A percentile compares a stretch with the other conserved stretches of the same genome.
phyloP scores from a whole-genome alignment of 2,113 vertebrate species.

The Rhinopomastus cyanomelas region DNA sequence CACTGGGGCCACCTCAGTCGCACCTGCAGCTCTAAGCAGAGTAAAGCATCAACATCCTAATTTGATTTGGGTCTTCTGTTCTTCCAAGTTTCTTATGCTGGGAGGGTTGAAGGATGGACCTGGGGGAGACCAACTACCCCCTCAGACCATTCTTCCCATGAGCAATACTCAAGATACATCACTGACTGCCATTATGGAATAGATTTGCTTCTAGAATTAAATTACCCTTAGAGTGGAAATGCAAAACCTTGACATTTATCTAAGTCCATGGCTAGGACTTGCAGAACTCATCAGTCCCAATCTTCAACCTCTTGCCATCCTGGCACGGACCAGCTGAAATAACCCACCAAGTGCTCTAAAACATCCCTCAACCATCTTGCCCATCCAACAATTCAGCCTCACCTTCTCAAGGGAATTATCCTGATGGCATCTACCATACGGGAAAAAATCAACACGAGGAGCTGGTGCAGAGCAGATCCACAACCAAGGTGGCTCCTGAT shows the following conservation, averaged over 20 bases:
- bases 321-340: neutral
- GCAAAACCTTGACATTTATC: too few relatives aligned
- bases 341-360: neutral
- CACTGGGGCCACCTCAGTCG: neutral
- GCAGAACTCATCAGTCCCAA: neutral
- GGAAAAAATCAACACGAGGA: neutral
- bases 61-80: neutral
- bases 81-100: neutral
- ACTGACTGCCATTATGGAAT: too few relatives aligned
- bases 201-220: neutral
- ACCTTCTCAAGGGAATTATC: neutral
- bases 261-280: too few relatives aligned
- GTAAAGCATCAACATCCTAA: neutral
- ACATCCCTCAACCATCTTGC: neutral
- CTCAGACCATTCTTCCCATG: neutral
- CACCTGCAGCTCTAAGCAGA: neutral
- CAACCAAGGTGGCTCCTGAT: neutral
- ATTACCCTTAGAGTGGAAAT: too few relatives aligned
- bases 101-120: neutral
- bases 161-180: neutral
- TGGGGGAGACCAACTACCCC: fast-evolving
- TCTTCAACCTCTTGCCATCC: neutral
- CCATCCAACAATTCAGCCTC: neutral
- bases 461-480: neutral
- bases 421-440: neutral